Evolutionary conservation across 1,140 invertebrate genomes (phyloP).

Genomic region (Drosophila bipectinata): DNA sequence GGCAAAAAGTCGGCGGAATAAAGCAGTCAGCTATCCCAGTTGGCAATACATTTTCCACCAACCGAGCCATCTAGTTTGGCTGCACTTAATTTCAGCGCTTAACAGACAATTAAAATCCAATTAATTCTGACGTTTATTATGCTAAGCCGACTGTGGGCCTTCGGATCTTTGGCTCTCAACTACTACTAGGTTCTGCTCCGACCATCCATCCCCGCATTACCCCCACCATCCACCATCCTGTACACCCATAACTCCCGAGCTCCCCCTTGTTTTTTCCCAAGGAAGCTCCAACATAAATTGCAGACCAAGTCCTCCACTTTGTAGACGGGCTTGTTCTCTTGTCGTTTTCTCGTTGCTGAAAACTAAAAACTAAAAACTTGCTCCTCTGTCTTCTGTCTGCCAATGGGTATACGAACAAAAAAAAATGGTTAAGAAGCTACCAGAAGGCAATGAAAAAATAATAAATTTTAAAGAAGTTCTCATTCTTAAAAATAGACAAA

Average conservation of each 20-base stretch:
- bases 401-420: conserved; percentile 1
- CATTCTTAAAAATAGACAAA: no score
- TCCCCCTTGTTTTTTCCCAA: background rate
- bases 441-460: background rate
- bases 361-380: conserved; percentile 32
- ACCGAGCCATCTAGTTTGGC: conserved; percentile 67
- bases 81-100: conserved; percentile 82
- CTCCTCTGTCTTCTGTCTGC: conserved; percentile 26
- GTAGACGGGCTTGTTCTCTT: conserved; percentile 30
- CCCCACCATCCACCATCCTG: no score
- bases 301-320: conserved; percentile 35
- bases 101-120: conserved; percentile 82
- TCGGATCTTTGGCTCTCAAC: conserved; percentile 3
- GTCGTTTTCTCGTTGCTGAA: conserved; percentile 25
- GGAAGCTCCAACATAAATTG: conserved; percentile 35
- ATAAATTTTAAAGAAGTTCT: no score
- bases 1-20: conserved; percentile 59
- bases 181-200: no score
- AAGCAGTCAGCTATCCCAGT: conserved; percentile 66
- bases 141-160: conserved; percentile 71
- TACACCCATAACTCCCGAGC: background rate
- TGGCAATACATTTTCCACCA: conserved; percentile 66
- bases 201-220: no score
- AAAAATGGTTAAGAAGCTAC: background rate
- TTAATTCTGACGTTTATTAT: conserved; percentile 83